Evolutionary conservation across 2,113 vertebrate genomes (phyloP).

Genomic region (Salvelinus alpinus): DNA sequence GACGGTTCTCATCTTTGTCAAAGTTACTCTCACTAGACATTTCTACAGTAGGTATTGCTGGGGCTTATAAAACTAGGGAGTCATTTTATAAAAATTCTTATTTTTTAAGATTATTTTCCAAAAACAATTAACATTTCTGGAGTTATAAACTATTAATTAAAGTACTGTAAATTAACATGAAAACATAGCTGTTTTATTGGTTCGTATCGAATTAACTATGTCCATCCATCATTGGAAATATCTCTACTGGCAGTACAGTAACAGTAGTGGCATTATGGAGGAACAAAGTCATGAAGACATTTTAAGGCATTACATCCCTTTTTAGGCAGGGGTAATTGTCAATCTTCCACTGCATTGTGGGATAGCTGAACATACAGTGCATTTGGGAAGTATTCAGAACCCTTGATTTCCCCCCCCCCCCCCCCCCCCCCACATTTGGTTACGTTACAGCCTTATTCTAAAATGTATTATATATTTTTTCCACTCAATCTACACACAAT

Average conservation of each 20-base stretch:
- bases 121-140: background rate
- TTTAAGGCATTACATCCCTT: constrained; percentile 65
- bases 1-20: constrained; percentile 25
- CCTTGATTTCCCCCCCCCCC: too few relatives aligned
- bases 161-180: constrained; percentile 35
- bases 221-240: constrained; percentile 14
- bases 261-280: constrained; percentile 39
- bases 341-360: constrained; percentile 56
- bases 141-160: constrained; percentile 4
- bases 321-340: constrained; percentile 52
- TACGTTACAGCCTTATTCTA: too few relatives aligned
- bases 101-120: background rate
- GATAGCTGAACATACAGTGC: constrained; percentile 37
- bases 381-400: too few relatives aligned
- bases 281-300: constrained; percentile 35
- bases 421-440: too few relatives aligned
- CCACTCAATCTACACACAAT: too few relatives aligned
- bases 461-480: too few relatives aligned
- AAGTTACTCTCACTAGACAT: background rate
- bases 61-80: background rate
- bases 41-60: background rate
- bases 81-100: background rate
- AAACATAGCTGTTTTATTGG: constrained; percentile 45
- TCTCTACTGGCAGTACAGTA: background rate
- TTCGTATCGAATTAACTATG: constrained; percentile 29